A percentile compares a stretch with the other conserved stretches of the same genome.
These are phyloP conservation scores for Xestia c-nigrum DNA, from an alignment of 2,888 invertebrate genomes.

Conservation along the genomic window DNA sequence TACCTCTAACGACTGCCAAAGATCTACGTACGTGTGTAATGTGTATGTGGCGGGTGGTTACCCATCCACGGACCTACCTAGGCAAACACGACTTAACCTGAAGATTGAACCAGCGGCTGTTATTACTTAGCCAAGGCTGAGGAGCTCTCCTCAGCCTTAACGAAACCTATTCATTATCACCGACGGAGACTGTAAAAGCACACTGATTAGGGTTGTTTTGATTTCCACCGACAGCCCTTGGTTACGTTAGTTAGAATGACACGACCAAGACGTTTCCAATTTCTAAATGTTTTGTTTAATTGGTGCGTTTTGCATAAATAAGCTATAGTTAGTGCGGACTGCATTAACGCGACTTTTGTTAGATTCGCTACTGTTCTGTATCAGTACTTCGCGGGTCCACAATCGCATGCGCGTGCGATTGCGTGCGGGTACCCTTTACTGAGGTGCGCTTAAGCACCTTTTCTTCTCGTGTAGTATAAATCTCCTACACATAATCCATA, in stretches of 20 bases:
- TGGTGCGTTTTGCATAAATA: not conserved
- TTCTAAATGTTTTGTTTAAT: not conserved
- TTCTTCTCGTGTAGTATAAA: constrained; percentile 21
- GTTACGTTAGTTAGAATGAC: not conserved
- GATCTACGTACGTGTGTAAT: no score
- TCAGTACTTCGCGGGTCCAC: not conserved
- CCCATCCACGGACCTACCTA: no score
- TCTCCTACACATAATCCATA: constrained; percentile 15
- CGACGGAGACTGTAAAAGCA: no score
- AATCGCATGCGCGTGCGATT: not conserved
- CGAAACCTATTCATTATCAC: no score
- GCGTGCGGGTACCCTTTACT: not conserved
- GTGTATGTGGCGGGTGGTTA: no score
- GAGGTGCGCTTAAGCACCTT: constrained; percentile 1
- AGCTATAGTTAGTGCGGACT: not conserved
- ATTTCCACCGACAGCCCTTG: no score
- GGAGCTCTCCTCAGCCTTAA: not conserved
- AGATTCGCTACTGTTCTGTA: not conserved
- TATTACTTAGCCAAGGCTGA: not conserved
- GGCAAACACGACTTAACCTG: no score
- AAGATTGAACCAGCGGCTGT: no score
- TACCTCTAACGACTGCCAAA: no score
- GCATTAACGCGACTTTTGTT: not conserved
- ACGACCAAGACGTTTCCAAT: not conserved
- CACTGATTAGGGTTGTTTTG: no score